phyloP scores from a whole-genome alignment of 2,888 invertebrate genomes.

The Volucella bombylans region DNA sequence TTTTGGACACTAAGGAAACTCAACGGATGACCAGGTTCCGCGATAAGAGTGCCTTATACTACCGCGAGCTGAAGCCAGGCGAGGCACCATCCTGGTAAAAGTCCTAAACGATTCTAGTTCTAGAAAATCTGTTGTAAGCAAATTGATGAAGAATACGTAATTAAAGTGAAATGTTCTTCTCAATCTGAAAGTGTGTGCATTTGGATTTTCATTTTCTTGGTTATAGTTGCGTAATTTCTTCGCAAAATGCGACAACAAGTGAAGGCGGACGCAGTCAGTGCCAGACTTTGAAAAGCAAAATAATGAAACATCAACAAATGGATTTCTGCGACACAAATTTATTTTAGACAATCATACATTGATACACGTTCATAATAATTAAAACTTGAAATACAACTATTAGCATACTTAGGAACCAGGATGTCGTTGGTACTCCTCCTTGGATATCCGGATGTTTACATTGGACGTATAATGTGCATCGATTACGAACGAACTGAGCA shows the following conservation, averaged over 20 bases:
- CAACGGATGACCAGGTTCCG: slow-evolving; percentile 88
- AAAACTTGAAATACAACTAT: slow-evolving; percentile 9
- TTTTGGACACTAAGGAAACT: slow-evolving; percentile 87
- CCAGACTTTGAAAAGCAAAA: too few relatives aligned
- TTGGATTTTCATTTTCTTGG: slow-evolving; percentile 17
- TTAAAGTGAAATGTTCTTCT: slow-evolving; percentile 62
- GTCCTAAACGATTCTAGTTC: not conserved
- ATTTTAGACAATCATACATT: too few relatives aligned
- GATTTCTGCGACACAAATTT: too few relatives aligned
- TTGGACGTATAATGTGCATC: not conserved
- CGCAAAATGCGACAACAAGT: not conserved
- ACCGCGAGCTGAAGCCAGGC: slow-evolving; percentile 86
- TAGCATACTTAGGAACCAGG: not conserved
- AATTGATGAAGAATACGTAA: slow-evolving; percentile 39
- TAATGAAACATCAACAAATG: too few relatives aligned
- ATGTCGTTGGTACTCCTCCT: not conserved
- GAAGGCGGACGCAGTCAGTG: too few relatives aligned
- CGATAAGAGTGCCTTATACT: slow-evolving; percentile 91
- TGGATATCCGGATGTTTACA: slow-evolving; percentile 9
- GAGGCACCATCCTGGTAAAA: slow-evolving; percentile 88
- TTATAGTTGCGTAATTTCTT: slow-evolving; percentile 43
- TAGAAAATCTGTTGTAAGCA: slow-evolving; percentile 27
- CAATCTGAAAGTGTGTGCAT: not conserved
- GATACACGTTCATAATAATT: not conserved
- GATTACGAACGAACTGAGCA: slow-evolving; percentile 5